Evolutionary conservation across 2,797 vertebrate genomes (phyloP).

Genomic region (Chloroceryle inda): DNA sequence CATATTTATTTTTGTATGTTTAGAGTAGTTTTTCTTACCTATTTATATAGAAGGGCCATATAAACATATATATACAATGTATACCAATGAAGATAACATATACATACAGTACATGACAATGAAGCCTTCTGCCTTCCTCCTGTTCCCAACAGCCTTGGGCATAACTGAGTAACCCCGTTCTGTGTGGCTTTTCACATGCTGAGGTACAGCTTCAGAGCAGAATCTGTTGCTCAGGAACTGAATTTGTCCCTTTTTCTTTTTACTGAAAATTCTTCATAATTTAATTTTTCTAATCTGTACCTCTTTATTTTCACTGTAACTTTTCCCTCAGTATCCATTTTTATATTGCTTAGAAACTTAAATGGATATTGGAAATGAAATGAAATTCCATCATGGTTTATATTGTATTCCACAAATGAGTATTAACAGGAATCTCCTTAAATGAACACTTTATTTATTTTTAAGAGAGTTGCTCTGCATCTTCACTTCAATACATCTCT

Average conservation of each 20-base stretch:
- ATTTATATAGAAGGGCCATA: neutral
- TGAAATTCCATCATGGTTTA: neutral
- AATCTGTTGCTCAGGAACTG: neutral
- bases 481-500: neutral
- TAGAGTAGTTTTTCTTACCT: neutral
- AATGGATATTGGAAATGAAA: neutral
- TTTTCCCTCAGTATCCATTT: conserved; percentile 27
- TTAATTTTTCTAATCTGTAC: neutral
- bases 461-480: neutral
- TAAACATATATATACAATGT: too few species aligned
- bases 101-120: neutral
- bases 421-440: neutral
- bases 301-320: conserved; percentile 20
- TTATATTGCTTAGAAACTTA: neutral
- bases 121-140: neutral
- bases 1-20: neutral
- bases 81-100: neutral
- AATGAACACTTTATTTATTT: neutral
- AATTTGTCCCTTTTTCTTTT: neutral
- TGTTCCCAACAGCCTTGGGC: neutral
- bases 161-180: neutral
- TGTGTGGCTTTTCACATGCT: neutral
- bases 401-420: neutral
- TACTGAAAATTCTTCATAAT: neutral
- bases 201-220: neutral